Evolutionary conservation across 2,113 vertebrate genomes (phyloP).

Genomic region (Labrus mixtus): DNA sequence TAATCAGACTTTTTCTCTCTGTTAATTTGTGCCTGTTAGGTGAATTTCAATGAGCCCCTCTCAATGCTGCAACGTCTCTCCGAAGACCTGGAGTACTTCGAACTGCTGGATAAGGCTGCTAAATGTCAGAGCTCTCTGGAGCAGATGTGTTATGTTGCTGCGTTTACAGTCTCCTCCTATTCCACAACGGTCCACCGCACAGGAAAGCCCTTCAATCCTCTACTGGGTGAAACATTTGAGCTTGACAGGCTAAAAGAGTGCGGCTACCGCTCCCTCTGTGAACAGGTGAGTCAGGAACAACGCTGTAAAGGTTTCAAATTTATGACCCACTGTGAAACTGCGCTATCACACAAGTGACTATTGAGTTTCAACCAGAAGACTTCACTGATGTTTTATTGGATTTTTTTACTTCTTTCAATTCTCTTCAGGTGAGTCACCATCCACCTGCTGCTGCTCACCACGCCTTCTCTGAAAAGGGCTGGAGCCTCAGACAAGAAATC

Average conservation of each 20-base stretch:
- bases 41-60: constrained; percentile 97
- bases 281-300: constrained; percentile 86
- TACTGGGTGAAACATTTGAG: constrained; percentile 97
- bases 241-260: constrained; percentile 91
- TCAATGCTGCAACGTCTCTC: constrained; percentile 98
- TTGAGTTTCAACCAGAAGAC: no score
- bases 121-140: constrained; percentile 92
- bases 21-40: constrained; percentile 74
- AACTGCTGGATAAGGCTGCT: constrained; percentile 91
- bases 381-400: neutral
- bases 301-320: neutral
- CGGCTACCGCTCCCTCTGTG: constrained; percentile 94
- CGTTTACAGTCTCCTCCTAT: constrained; percentile 96
- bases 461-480: constrained; percentile 91
- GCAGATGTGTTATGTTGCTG: constrained; percentile 95
- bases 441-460: constrained; percentile 96
- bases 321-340: no score
- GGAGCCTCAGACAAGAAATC: constrained; percentile 95
- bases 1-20: constrained; percentile 1
- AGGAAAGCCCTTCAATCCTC: constrained; percentile 96
- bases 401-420: neutral
- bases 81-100: constrained; percentile 95
- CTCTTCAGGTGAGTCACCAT: constrained; percentile 93
- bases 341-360: no score
- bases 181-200: constrained; percentile 96